Percentiles rank a stretch among this genome's conserved stretches.
Evolutionary conservation across 2,113 vertebrate species (phyloP).

Genomic region (Pica pica): DNA sequence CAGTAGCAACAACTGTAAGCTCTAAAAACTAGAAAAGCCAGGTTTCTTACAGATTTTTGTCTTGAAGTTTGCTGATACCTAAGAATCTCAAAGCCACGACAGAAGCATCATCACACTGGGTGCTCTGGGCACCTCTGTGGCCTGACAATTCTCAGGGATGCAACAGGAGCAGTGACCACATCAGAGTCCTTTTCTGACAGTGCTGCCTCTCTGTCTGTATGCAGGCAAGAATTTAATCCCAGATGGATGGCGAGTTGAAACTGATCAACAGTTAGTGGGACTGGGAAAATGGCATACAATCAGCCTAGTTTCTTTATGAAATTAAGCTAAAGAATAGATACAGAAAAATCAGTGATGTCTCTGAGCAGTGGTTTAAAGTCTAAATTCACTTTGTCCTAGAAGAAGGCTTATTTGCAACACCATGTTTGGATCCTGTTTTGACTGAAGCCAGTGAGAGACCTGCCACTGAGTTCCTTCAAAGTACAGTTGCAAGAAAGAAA

Average conservation of each 20-base stretch:
- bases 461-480: not conserved
- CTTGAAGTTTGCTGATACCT: not conserved
- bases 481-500: not conserved
- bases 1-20: not conserved
- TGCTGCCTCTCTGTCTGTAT: not conserved
- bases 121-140: not conserved
- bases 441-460: not conserved
- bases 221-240: not conserved
- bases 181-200: not conserved
- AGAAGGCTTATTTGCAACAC: not conserved
- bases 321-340: not conserved
- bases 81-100: not conserved
- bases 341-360: not conserved
- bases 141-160: not conserved
- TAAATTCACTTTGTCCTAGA: not conserved
- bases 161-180: not conserved
- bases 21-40: not conserved
- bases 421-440: not conserved
- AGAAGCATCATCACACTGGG: accelerated
- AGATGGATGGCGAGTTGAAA: not conserved
- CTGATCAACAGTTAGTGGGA: not conserved
- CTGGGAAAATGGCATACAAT: not conserved
- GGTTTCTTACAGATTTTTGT: not conserved
- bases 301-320: not conserved
- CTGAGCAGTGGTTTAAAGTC: not conserved